These are phyloP conservation scores for Nymphalis c-album DNA, from an alignment of 2,888 invertebrate species.

Conservation along the genomic window DNA sequence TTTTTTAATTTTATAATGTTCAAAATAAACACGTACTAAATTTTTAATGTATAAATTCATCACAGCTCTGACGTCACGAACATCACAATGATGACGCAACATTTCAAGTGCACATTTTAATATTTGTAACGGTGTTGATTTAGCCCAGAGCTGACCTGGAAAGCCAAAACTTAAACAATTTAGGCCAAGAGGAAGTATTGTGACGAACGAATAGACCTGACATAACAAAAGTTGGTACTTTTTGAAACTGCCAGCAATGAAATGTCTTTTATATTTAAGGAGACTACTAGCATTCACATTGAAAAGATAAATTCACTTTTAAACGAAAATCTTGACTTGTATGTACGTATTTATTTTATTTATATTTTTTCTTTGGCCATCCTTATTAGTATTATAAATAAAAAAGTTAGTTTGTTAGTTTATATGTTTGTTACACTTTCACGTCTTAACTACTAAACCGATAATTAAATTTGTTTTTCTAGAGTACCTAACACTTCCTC, in stretches of 20 bases:
- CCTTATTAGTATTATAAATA: no score
- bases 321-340: no score
- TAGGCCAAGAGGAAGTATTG: constrained; percentile 38
- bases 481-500: no score
- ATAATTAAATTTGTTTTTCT: no score
- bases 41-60: neutral
- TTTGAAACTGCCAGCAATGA: neutral
- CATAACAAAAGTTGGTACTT: constrained; percentile 21
- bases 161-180: constrained; percentile 34
- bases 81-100: neutral
- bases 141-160: constrained; percentile 31
- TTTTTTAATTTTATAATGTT: neutral
- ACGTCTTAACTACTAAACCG: no score
- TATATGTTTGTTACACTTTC: no score
- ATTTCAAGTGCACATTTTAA: constrained; percentile 21
- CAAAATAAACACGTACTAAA: neutral
- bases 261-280: constrained; percentile 6
- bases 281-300: neutral
- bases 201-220: constrained; percentile 24
- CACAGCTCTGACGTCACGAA: neutral
- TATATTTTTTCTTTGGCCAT: no score
- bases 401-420: no score
- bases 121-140: constrained; percentile 24
- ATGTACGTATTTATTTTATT: no score
- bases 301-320: no score